phyloP scores from a whole-genome alignment of 2,888 invertebrate species.

The Philopedon plagiatum region DNA sequence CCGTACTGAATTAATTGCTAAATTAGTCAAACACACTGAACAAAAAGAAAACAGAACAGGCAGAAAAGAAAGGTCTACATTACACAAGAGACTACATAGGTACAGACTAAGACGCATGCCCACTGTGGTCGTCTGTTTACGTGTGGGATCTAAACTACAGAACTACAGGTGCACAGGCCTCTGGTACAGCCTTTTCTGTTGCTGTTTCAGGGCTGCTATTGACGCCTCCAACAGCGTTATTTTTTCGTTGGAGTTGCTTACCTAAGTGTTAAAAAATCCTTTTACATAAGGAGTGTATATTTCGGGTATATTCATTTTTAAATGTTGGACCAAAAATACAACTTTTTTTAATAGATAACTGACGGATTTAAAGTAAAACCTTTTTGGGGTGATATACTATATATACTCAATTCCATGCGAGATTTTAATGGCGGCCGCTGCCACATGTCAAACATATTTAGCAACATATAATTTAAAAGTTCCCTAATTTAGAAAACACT shows the following conservation, averaged over 20 bases:
- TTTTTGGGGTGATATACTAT: no score
- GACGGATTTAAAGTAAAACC: no score
- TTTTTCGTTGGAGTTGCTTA: conserved; percentile 58
- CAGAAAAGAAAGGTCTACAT: conserved; percentile 22
- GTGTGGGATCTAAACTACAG: no score
- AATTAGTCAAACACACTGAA: background rate
- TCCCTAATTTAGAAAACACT: no score
- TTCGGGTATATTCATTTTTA: no score
- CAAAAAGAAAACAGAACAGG: conserved; percentile 1
- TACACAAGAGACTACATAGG: conserved; percentile 22
- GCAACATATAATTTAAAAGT: no score
- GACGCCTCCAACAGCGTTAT: conserved; percentile 61
- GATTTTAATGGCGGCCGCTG: no score
- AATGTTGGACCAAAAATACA: no score
- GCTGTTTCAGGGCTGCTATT: conserved; percentile 59
- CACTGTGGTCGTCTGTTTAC: conserved; percentile 29
- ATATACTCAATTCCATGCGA: no score
- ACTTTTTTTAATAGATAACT: no score
- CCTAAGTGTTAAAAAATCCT: conserved; percentile 48
- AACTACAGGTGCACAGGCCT: conserved; percentile 53
- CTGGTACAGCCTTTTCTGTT: conserved; percentile 59
- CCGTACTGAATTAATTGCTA: background rate
- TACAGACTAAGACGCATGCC: conserved; percentile 7
- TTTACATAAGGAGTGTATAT: no score
- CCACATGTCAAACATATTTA: no score